Percentiles rank a stretch among this genome's conserved stretches.
Evolutionary conservation across 2,888 invertebrate genomes (phyloP).

Genomic region (Tridacna gigas): DNA sequence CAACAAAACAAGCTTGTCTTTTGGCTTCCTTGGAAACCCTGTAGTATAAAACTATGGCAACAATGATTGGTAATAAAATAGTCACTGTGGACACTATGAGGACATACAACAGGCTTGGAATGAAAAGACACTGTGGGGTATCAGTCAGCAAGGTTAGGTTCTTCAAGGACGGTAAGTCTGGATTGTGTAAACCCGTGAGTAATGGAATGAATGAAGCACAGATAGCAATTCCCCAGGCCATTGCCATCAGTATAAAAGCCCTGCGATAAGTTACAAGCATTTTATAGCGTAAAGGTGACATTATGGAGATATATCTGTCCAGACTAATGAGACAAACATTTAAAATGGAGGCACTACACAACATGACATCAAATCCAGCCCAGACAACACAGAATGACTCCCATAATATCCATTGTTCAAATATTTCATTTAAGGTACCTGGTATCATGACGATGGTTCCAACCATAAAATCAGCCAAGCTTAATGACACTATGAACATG

Average conservation of each 20-base stretch:
- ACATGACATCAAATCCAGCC: slow-evolving; percentile 80
- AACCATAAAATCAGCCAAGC: slow-evolving; percentile 76
- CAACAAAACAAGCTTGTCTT: slow-evolving; percentile 75
- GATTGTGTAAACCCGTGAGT: slow-evolving; percentile 77
- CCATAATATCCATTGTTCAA: slow-evolving; percentile 73
- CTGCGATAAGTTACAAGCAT: slow-evolving; percentile 72
- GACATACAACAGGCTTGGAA: slow-evolving; percentile 75
- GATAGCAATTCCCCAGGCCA: slow-evolving; percentile 74
- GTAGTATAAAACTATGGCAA: slow-evolving; percentile 77
- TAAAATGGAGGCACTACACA: slow-evolving; percentile 77
- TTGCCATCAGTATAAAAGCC: slow-evolving; percentile 67
- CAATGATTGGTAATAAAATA: slow-evolving; percentile 76
- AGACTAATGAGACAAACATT: slow-evolving; percentile 79
- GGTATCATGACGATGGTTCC: slow-evolving; percentile 79
- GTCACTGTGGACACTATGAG: slow-evolving; percentile 74
- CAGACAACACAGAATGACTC: slow-evolving; percentile 75
- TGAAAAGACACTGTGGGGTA: slow-evolving; percentile 74
- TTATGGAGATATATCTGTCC: slow-evolving; percentile 77
- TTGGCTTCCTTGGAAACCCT: slow-evolving; percentile 78
- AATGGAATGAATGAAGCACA: slow-evolving; percentile 78
- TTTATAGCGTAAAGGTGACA: slow-evolving; percentile 78
- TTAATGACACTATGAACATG: slow-evolving; percentile 77
- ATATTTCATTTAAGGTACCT: slow-evolving; percentile 74
- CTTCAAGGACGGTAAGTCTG: slow-evolving; percentile 68
- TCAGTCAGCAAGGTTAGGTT: slow-evolving; percentile 74